Evolutionary conservation across 2,888 invertebrate genomes (phyloP), one percentile per base, ranked within the genome.

Genomic region (Polymixis lichenea): DNA sequence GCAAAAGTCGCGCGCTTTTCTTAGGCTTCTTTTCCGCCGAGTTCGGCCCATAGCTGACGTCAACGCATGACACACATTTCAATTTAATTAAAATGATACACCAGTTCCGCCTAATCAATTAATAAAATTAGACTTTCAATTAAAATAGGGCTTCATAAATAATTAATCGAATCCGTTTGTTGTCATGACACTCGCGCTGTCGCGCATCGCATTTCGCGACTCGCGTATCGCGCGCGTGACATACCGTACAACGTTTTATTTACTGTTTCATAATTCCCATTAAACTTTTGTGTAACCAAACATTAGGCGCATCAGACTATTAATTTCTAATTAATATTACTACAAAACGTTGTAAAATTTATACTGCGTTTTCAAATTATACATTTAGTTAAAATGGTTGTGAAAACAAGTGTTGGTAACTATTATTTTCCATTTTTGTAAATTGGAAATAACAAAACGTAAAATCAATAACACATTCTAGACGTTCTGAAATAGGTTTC

Each of bases 1-100:
- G 78, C 87, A 90, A 91, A 93, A 96, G 69, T 91, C 92, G 75
- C 93, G 89, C 70, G 86, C 75, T 86, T 91, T 92, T 79, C 90
- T 94, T 80, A 91, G 91, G 81, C 90, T 93, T 85, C 97, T 91
- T 87, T 93, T 94, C 32, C 97, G 93, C 74, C 92, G 92, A 49
- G 97, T 97, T 79, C 97, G 93, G 51, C 97, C 97, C 97, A 97
- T 97, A 73, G 49, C 71, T 77, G 51, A 38, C 60, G 62, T 70
- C 28, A 66, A 65, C 56, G 60, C 56, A 11, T 53, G 28, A 5
- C 51, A 65, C 38, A 60, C 61, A 66, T 62, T 69, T 75, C 15
- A 62, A 38, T 28, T 75, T 72, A 9, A 53, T 72, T 56, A 17
- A 58, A 55, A 62, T 49, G 8, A 17, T 32, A 67, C 28, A 64